phyloP scores from a whole-genome alignment of 92 coral and sea anemone species.

The Parazoanthus darwini region DNA sequence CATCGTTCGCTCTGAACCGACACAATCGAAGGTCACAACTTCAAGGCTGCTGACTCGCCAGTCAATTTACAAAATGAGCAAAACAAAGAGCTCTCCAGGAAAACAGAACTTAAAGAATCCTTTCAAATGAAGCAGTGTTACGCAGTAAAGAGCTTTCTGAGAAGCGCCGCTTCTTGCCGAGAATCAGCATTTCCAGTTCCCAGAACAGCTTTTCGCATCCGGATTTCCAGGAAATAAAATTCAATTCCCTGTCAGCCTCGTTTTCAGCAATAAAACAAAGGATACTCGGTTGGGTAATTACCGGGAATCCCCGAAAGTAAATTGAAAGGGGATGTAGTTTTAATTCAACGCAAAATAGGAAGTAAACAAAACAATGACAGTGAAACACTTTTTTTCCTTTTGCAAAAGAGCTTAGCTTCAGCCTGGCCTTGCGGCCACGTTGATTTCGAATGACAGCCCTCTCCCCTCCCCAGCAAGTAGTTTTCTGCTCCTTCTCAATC shows the following conservation, averaged over 20 bases:
- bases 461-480: neutral
- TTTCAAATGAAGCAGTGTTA: neutral
- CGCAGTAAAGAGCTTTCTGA: conserved; percentile 18
- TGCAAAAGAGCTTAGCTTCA: neutral
- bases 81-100: neutral
- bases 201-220: conserved; percentile 11
- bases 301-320: conserved; percentile 14
- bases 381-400: no score
- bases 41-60: neutral
- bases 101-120: neutral
- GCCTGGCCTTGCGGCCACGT: no score
- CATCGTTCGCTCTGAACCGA: conserved; percentile 1
- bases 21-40: neutral
- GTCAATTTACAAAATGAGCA: neutral
- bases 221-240: conserved; percentile 2
- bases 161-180: neutral
- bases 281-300: neutral
- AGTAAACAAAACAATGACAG: no score
- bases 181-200: neutral
- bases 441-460: neutral
- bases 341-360: neutral
- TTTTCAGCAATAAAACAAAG: neutral
- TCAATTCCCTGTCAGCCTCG: conserved; percentile 23
- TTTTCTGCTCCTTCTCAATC: no score
- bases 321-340: neutral